Evolutionary conservation across 1,140 invertebrate species (phyloP).

Genomic region (Caenorhabditis latens): DNA sequence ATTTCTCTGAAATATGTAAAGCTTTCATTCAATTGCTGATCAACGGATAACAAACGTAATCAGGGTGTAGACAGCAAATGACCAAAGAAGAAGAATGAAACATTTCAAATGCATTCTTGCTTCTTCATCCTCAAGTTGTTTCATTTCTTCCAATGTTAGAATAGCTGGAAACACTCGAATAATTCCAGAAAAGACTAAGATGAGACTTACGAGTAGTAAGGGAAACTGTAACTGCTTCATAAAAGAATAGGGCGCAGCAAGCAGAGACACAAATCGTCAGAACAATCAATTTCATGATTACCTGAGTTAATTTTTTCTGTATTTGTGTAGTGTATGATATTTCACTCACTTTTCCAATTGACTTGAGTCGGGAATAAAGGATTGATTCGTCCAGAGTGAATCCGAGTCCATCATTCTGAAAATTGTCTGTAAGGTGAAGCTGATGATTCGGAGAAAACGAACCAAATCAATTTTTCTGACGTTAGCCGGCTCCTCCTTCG

Average conservation of each 20-base stretch:
- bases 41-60: not conserved
- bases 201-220: conserved; percentile 9
- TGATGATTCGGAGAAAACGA: not conserved
- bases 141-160: conserved; percentile 26
- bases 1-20: conserved; percentile 22
- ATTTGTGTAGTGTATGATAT: not conserved
- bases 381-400: conserved; percentile 2
- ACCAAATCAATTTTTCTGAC: conserved; percentile 10
- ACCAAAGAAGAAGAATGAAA: conserved; percentile 35
- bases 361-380: not conserved
- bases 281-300: not conserved
- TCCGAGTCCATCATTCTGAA: conserved; percentile 6
- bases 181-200: too few relatives aligned
- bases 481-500: too few relatives aligned
- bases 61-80: conserved; percentile 10
- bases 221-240: conserved; percentile 7
- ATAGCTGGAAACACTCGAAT: not conserved
- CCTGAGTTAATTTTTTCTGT: not conserved
- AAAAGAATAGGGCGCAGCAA: not conserved
- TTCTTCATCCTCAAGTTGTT: conserved; percentile 37
- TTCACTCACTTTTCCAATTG: not conserved
- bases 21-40: not conserved
- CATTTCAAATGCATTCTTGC: conserved; percentile 25
- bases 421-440: not conserved
- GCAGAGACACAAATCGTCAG: not conserved